Conservation (phyloP, 2,888 invertebrate species). For the Digitonthophagus gazella region DNA sequence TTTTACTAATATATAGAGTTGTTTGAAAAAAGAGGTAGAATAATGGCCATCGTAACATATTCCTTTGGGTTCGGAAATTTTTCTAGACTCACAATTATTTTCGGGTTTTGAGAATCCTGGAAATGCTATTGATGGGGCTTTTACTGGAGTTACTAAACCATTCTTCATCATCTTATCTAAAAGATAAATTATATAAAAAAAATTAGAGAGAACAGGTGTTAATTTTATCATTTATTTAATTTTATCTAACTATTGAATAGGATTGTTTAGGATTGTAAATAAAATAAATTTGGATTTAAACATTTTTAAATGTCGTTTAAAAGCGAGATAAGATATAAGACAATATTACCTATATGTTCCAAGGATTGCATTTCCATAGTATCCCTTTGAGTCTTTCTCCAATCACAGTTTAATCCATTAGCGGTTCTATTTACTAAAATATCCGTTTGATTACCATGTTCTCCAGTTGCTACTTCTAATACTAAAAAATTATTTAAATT, state of each 20-base stretch:
- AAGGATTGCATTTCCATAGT: conserved; percentile 42
- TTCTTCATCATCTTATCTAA: conserved; percentile 55
- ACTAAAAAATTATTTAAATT: conserved; percentile 54
- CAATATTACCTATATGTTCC: conserved; percentile 51
- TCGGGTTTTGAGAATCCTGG: conserved; percentile 37
- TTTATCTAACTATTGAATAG: no score
- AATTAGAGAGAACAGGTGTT: no score
- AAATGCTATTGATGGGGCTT: conserved; percentile 48
- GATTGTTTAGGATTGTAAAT: no score
- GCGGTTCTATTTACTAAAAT: conserved; percentile 60
- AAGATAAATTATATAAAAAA: no score
- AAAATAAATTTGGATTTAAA: no score
- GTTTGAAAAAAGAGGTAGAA: conserved; percentile 59
- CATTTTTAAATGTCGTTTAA: no score
- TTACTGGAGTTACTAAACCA: conserved; percentile 56
- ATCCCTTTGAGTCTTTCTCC: conserved; percentile 51
- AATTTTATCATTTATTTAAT: no score
- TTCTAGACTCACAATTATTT: conserved; percentile 31
- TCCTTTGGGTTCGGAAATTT: conserved; percentile 19
- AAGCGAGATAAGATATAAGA: conserved; percentile 13
- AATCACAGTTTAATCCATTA: conserved; percentile 61
- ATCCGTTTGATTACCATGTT: conserved; percentile 63
- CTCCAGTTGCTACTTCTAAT: conserved; percentile 78
- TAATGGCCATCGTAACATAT: conserved; percentile 47
- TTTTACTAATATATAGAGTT: conserved; percentile 60